Evolutionary conservation across 1,140 invertebrate species (phyloP).

Genomic region (Doryteuthis pealeii): DNA sequence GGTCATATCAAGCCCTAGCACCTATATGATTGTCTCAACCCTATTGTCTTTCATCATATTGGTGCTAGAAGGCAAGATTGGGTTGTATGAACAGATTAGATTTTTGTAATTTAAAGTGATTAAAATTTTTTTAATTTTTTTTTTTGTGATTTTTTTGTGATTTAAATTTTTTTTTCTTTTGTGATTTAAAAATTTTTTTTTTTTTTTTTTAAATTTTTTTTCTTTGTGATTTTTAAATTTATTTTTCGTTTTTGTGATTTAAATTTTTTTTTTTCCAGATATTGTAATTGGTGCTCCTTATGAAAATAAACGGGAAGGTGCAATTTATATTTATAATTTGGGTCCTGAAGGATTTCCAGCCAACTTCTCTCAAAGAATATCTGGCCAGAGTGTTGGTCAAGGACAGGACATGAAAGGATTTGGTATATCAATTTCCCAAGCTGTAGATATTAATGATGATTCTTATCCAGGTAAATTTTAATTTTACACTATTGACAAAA

Average conservation of each 20-base stretch:
- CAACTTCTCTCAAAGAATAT: conserved; percentile 23
- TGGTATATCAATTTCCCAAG: background rate
- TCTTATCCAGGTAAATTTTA: background rate
- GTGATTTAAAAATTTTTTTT: background rate
- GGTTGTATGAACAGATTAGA: too few species aligned
- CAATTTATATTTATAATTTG: conserved; percentile 86
- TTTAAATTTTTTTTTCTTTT: too few species aligned
- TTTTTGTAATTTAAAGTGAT: too few species aligned
- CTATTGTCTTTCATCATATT: too few species aligned
- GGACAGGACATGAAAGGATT: conserved; percentile 9
- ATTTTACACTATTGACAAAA: too few species aligned
- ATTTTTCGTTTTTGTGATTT: background rate
- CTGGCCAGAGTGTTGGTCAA: conserved; percentile 4
- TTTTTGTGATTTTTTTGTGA: too few species aligned
- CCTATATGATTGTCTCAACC: too few species aligned
- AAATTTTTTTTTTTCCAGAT: conserved; percentile 62
- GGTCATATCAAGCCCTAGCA: too few species aligned
- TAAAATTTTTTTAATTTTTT: too few species aligned
- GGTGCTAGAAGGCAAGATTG: too few species aligned
- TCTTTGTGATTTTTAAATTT: background rate
- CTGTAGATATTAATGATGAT: background rate
- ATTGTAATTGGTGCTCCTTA: conserved; percentile 90
- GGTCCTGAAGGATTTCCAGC: conserved; percentile 55
- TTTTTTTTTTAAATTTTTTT: background rate
- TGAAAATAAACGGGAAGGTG: conserved; percentile 71